Base-by-base conservation (phyloP, 2,888 invertebrate genomes). In the Argyresthia albistria region DNA sequence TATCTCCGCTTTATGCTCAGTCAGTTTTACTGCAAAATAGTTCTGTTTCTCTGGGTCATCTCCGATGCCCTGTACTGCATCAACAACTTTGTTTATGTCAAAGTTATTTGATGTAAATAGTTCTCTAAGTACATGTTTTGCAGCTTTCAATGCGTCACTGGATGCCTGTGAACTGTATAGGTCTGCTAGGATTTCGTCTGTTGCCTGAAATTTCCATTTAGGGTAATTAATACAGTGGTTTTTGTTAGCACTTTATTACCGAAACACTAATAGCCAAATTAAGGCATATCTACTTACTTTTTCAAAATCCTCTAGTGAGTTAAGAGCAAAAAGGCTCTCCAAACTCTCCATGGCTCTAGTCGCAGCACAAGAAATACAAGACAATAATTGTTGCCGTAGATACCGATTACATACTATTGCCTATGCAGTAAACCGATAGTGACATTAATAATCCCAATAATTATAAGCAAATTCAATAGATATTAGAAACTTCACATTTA, bases 51-150 rank as follows among this genome's bases (percentile, higher is more conserved):
- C 58, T 63, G 63, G 70, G 9, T 55, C 58, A 54, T 63, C 25
- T 25, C 25, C 25, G 6, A 25, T 73, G 9, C 46, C 52, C n/a
- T 55, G 43, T 42, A 70, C 55, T 25, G 52, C 35, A 39, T 66
- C 59, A 36, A 56, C 53, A 39, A 75, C 56, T 55, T 61, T 58
- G 16, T 63, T 52, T 16, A 63, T 49, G 57, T 74, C 58, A 58
- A 65, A 74, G 56, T 70, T 59, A 53, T 62, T 60, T 35, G 65
- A 57, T 1, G 55, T 53, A 39, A 80, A 57, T 4, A 75, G 48
- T 50, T 62, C 60, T 48, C 61, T 66, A 8, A 80, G 8, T 45
- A 74, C 69, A 49, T 68, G 58, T 61, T 69, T 71, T 11, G 66
- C 71, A 36, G 55, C 53, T 43, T 55, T 56, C 4, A 11, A 36